Evolutionary conservation across 1,140 invertebrate species (phyloP).

Genomic region (Fopius arisanus): DNA sequence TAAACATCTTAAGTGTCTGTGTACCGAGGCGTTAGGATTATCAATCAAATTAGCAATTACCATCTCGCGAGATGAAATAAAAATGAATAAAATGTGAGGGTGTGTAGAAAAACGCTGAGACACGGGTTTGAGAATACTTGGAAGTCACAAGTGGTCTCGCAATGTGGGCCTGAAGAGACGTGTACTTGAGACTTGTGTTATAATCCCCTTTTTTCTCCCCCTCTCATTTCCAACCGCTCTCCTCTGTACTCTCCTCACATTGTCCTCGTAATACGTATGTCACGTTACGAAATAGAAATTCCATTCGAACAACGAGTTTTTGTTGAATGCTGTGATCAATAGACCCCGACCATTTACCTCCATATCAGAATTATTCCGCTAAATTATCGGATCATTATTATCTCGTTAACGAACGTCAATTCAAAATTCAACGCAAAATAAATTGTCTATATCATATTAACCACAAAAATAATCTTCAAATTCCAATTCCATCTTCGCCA

Average conservation of each 20-base stretch:
- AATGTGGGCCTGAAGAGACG: conserved; percentile 7
- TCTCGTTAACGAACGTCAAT: too few species aligned
- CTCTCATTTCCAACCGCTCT: neutral
- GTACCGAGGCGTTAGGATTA: neutral
- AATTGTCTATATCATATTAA: too few species aligned
- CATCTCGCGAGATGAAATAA: neutral
- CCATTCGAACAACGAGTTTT: conserved; percentile 28
- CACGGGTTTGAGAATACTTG: neutral
- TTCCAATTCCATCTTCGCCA: too few species aligned
- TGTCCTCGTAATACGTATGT: neutral
- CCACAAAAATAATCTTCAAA: too few species aligned
- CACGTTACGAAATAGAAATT: conserved; percentile 37
- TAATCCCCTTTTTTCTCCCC: conserved; percentile 9
- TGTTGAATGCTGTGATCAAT: neutral
- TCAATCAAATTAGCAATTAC: conserved; percentile 6
- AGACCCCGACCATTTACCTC: neutral
- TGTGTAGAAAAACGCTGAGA: conserved; percentile 1
- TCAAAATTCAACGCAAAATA: too few species aligned
- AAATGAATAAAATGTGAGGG: neutral
- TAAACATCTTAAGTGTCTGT: neutral
- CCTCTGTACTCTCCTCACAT: neutral
- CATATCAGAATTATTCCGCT: too few species aligned
- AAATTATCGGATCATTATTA: too few species aligned
- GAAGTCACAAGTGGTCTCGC: conserved; percentile 8
- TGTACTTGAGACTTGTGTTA: conserved; percentile 14